Conservation (phyloP, 2,113 vertebrate species). For the Sinocyclocheilus anshuiensis region DNA sequence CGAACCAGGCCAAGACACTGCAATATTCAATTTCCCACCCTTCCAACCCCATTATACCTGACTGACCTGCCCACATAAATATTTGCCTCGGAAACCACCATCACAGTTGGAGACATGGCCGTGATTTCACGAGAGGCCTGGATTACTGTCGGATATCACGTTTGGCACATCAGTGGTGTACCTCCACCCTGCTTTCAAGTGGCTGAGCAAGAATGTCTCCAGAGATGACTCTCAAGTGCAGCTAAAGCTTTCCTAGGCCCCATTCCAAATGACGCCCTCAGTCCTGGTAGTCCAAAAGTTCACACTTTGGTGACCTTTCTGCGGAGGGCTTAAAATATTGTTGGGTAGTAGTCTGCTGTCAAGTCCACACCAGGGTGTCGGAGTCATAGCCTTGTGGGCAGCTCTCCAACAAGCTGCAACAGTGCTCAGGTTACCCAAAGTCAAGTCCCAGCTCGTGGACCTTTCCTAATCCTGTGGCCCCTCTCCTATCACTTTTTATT, state of each 20-base stretch:
- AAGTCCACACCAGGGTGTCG: background rate
- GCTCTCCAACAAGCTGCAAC: background rate
- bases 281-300: slow-evolving; percentile 1
- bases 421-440: background rate
- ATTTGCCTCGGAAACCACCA: slow-evolving; percentile 50
- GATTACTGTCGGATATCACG: slow-evolving; percentile 33
- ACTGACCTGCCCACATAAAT: slow-evolving; percentile 45
- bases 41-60: slow-evolving; percentile 41
- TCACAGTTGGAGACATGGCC: slow-evolving; percentile 38
- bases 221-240: slow-evolving; percentile 27
- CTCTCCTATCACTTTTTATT: background rate
- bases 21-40: slow-evolving; percentile 25
- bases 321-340: background rate
- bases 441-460: background rate
- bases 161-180: slow-evolving; percentile 25
- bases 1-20: slow-evolving; percentile 19
- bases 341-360: background rate
- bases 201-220: slow-evolving; percentile 19
- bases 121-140: slow-evolving; percentile 31
- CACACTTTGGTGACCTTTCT: slow-evolving; percentile 5
- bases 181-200: slow-evolving; percentile 24
- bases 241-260: slow-evolving; percentile 20
- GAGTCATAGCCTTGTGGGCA: background rate
- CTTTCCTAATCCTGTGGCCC: background rate
- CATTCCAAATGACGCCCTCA: slow-evolving; percentile 1